Percentiles rank a stretch among this genome's conserved stretches.
Evolutionary conservation across 2,888 invertebrate genomes (phyloP).

Genomic region (Drosophila neonasuta): DNA sequence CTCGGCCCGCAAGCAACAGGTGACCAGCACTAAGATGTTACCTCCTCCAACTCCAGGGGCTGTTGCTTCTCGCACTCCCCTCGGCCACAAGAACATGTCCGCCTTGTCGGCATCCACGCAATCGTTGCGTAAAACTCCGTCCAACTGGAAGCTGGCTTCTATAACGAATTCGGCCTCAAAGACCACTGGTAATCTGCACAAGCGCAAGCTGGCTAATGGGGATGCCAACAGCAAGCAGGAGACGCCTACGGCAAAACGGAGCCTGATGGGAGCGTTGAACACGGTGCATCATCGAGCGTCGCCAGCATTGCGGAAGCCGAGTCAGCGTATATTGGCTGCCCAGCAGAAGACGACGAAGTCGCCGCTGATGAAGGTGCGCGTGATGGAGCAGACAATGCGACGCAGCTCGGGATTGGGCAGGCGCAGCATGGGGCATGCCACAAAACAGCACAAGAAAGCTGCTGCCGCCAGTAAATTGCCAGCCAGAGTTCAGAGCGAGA

Average conservation of each 20-base stretch:
- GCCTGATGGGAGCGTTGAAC: conserved; percentile 67
- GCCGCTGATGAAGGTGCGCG: conserved; percentile 65
- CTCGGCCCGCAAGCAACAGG: conserved; percentile 75
- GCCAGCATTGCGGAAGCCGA: conserved; percentile 37
- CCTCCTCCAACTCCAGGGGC: conserved; percentile 45
- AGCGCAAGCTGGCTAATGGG: conserved; percentile 59
- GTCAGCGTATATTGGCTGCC: conserved; percentile 16
- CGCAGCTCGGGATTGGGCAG: conserved; percentile 71
- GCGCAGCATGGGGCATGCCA: conserved; percentile 52
- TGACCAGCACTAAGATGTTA: conserved; percentile 34
- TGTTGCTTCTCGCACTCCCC: conserved; percentile 66
- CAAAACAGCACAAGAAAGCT: conserved; percentile 47
- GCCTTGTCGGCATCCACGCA: conserved; percentile 48
- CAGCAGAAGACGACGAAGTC: conserved; percentile 56
- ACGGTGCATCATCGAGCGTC: conserved; percentile 57
- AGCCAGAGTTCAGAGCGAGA: neutral
- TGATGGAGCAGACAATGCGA: conserved; percentile 73
- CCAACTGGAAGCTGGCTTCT: conserved; percentile 55
- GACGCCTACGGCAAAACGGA: conserved; percentile 76
- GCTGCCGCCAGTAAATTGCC: conserved; percentile 60
- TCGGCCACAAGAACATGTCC: conserved; percentile 68
- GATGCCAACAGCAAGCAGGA: conserved; percentile 27
- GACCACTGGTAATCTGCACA: conserved; percentile 61
- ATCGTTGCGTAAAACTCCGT: conserved; percentile 66
- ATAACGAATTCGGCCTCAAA: conserved; percentile 34